Conservation (phyloP, 1,140 invertebrate species). For the Apis dorsata region DNA sequence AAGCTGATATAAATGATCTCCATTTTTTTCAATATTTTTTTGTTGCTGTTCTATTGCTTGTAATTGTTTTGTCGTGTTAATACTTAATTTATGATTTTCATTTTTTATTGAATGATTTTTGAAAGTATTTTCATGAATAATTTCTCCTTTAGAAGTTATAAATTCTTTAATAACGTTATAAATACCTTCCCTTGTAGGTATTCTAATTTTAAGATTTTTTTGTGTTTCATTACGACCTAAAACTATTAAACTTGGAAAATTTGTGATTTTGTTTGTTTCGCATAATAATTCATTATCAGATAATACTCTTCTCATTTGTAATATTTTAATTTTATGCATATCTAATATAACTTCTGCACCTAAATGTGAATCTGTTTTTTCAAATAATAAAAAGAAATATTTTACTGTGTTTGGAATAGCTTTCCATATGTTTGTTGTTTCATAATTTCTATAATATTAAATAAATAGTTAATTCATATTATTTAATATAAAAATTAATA, state of each 20-base stretch:
- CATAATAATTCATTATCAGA: conserved; percentile 80
- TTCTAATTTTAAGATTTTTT: conserved; percentile 75
- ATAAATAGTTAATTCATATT: conserved; percentile 24
- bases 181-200: conserved; percentile 75
- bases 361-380: conserved; percentile 81
- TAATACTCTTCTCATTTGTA: conserved; percentile 81
- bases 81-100: conserved; percentile 16
- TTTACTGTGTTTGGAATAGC: conserved; percentile 72
- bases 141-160: conserved; percentile 76
- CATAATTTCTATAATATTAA: conserved; percentile 65
- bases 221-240: conserved; percentile 75
- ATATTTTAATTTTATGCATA: conserved; percentile 79
- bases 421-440: conserved; percentile 78
- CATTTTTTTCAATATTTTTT: conserved; percentile 15
- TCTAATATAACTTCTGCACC: conserved; percentile 84
- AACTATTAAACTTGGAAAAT: conserved; percentile 81
- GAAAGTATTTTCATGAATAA: conserved; percentile 28
- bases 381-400: conserved; percentile 83
- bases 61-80: conserved; percentile 56
- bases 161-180: conserved; percentile 76
- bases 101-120: background rate
- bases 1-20: conserved; percentile 86
- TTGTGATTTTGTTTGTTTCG: conserved; percentile 76
- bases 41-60: conserved; percentile 52
- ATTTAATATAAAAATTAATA: conserved; percentile 41